Conservation (phyloP, 1,140 invertebrate species). For the Gerris buenoi region DNA sequence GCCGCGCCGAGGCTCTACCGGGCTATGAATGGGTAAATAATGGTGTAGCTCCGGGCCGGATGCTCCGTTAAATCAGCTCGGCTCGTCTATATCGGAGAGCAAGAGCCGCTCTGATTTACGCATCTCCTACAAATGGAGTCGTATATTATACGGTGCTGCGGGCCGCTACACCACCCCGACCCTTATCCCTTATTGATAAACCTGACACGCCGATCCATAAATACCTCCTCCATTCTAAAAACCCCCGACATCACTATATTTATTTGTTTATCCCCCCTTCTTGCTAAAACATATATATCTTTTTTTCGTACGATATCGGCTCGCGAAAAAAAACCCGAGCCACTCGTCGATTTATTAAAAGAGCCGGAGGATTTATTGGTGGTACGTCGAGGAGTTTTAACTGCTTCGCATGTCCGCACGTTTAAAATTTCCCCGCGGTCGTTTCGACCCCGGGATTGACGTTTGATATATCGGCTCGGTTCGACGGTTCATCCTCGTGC, state of each 20-base stretch:
- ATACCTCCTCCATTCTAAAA: neutral
- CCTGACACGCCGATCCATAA: neutral
- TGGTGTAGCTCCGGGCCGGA: neutral
- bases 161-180: neutral
- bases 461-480: neutral
- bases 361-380: neutral
- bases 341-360: neutral
- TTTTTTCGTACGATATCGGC: no score
- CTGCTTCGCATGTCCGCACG: neutral
- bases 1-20: no score
- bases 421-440: neutral
- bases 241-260: neutral
- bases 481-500: neutral
- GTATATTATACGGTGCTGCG: neutral
- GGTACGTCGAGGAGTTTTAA: neutral
- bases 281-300: neutral
- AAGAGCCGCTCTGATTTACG: neutral
- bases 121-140: neutral
- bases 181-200: neutral
- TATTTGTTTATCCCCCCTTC: neutral
- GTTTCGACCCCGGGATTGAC: neutral
- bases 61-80: neutral
- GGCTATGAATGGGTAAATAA: no score
- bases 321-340: no score
- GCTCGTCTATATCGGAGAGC: neutral